These are phyloP conservation scores for Chaenodraco wilsoni DNA, from an alignment of 2,797 vertebrate species.

Conservation along the genomic window DNA sequence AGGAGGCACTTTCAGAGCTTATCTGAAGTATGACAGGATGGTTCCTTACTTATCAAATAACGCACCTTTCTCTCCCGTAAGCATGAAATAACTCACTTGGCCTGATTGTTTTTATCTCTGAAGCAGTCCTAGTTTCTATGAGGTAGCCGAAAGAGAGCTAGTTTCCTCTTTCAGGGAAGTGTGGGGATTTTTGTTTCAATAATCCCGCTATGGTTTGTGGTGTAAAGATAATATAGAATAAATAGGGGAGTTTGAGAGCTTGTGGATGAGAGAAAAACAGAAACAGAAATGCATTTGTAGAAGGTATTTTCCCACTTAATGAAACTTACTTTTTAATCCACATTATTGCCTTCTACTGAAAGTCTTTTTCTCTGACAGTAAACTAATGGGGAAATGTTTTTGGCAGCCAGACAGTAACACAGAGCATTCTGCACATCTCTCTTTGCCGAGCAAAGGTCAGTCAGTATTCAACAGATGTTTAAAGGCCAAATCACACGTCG, in stretches of 20 bases:
- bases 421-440: slow-evolving; percentile 24
- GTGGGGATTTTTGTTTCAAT: slow-evolving; percentile 39
- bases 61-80: slow-evolving; percentile 1
- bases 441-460: slow-evolving; percentile 57
- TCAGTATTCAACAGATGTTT: slow-evolving; percentile 57
- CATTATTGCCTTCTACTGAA: neutral
- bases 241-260: slow-evolving; percentile 32
- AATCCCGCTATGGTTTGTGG: slow-evolving; percentile 30
- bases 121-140: slow-evolving; percentile 5
- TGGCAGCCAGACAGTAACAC: slow-evolving; percentile 26
- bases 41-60: slow-evolving; percentile 11
- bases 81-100: neutral
- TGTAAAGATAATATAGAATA: slow-evolving; percentile 33
- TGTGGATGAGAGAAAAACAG: slow-evolving; percentile 13
- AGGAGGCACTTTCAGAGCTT: slow-evolving; percentile 14
- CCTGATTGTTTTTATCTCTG: slow-evolving; percentile 34
- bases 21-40: slow-evolving; percentile 1
- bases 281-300: slow-evolving; percentile 11
- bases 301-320: neutral
- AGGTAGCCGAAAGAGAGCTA: neutral
- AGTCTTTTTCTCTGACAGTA: neutral
- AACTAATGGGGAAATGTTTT: slow-evolving; percentile 5
- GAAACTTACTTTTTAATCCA: neutral
- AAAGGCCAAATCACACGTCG: slow-evolving; percentile 63
- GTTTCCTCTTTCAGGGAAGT: slow-evolving; percentile 56